phyloP scores from a whole-genome alignment of 1,140 invertebrate species.

The Danaus plexippus region DNA sequence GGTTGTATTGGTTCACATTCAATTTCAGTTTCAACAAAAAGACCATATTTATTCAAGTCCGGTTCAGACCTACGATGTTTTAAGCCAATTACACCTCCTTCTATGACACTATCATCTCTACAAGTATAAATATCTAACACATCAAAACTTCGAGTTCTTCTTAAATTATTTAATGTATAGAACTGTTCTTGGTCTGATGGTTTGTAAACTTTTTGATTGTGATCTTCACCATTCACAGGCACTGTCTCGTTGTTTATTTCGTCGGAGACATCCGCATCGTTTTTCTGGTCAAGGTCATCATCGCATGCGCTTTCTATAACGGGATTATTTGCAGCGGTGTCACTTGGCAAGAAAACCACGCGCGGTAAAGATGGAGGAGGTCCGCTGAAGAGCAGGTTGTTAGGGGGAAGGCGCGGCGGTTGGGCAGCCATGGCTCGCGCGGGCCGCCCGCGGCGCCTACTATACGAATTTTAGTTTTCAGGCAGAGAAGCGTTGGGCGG shows the following conservation, averaged over 20 bases:
- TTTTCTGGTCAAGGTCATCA: slow-evolving; percentile 34
- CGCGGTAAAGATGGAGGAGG: slow-evolving; percentile 51
- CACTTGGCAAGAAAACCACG: slow-evolving; percentile 49
- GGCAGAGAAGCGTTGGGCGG: slow-evolving; percentile 58
- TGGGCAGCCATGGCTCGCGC: slow-evolving; percentile 62
- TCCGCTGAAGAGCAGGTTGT: slow-evolving; percentile 54
- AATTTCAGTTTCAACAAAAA: slow-evolving; percentile 55
- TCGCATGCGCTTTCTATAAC: slow-evolving; percentile 27
- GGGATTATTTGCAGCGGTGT: slow-evolving; percentile 21
- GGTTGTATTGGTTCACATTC: slow-evolving; percentile 39
- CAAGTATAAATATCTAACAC: slow-evolving; percentile 47
- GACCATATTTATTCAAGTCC: slow-evolving; percentile 59
- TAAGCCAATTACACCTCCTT: slow-evolving; percentile 24
- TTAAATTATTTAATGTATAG: slow-evolving; percentile 33
- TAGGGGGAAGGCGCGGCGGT: slow-evolving; percentile 62
- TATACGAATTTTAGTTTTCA: slow-evolving; percentile 44
- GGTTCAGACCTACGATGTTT: slow-evolving; percentile 52
- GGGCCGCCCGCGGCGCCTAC: slow-evolving; percentile 50
- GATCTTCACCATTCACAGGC: slow-evolving; percentile 41
- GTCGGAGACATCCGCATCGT: slow-evolving; percentile 43
- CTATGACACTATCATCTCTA: slow-evolving; percentile 30
- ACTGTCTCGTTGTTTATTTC: slow-evolving; percentile 67
- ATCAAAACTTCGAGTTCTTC: slow-evolving; percentile 61
- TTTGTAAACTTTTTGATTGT: slow-evolving; percentile 34
- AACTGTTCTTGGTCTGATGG: slow-evolving; percentile 26